Base-by-base conservation (phyloP, 2,888 invertebrate genomes). In the Hoplodrina ambigua region DNA sequence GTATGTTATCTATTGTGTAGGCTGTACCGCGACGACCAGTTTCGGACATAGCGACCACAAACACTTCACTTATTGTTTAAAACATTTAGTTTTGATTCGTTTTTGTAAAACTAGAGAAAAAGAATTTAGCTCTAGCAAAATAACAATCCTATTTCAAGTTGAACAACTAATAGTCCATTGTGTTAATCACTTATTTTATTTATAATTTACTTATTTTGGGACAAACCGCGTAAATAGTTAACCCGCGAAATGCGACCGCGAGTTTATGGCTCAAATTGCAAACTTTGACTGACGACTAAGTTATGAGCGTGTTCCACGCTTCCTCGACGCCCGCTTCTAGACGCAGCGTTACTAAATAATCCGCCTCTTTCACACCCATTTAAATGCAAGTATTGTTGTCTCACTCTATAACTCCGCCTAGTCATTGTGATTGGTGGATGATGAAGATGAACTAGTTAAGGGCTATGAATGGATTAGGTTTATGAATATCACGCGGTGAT, bases 1-100 rank as follows among this genome's bases (percentile, higher is more conserved):
- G 89, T 73, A 95, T 95, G 80, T 92, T 94, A 86, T 95, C 95
- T 70, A 95, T 95, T 37, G 94, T 94, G 81, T 95, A 95, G 19
- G 92, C 93, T n/a, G 94, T 84, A 19, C 94, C 93, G 49, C 94
- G 91, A 25, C 94, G 88, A 80, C 90, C 90, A 0, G 87, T 85
- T 72, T 89, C 90, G 67, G 89, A 89, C 91, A 89, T 90, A 68
- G 56, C 70, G 76, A 83, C 78, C 72, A 61, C 76, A 79, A 41
- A 70, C 85, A 84, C 84, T 71, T n/a, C 81, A 78, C 85, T 64
- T 49, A 2, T 19, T 46, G 20, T n/a, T 63, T 52, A 75, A 63
- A 61, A 64, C 75, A 75, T 71, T 55, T 13, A 69, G 11, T 57
- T 63, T 53, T 17, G 49, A 11, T 33, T 1, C 11, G 63, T 57